Evolutionary conservation across 2,888 invertebrate genomes (phyloP).

Genomic region (Drosophila maculinotata): DNA sequence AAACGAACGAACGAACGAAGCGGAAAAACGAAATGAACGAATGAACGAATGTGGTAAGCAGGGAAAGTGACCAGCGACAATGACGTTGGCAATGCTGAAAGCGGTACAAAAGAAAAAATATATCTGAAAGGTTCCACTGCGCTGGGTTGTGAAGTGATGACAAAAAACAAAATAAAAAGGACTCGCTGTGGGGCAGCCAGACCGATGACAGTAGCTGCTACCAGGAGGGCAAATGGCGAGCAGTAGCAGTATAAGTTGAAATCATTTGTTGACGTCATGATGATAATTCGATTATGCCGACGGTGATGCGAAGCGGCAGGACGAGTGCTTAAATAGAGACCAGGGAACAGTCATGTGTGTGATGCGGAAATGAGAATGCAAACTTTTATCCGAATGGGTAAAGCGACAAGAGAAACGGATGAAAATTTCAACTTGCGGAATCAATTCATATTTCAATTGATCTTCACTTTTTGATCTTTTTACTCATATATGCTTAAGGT

Average conservation of each 20-base stretch:
- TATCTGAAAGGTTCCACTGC: slow-evolving; percentile 53
- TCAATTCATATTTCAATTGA: slow-evolving; percentile 18
- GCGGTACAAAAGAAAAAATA: slow-evolving; percentile 23
- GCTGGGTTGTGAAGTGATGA: slow-evolving; percentile 51
- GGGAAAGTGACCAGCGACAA: slow-evolving; percentile 76
- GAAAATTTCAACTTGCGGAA: slow-evolving; percentile 13
- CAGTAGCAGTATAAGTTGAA: slow-evolving; percentile 65
- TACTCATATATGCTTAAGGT: too few relatives aligned
- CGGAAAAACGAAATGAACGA: slow-evolving; percentile 24
- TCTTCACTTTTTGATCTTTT: not conserved
- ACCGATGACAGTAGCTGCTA: slow-evolving; percentile 44
- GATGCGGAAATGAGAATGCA: slow-evolving; percentile 31
- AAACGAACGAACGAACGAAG: slow-evolving; percentile 30
- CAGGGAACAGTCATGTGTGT: slow-evolving; percentile 21
- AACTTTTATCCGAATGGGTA: slow-evolving; percentile 18
- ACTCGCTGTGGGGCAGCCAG: slow-evolving; percentile 46
- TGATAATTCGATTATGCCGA: slow-evolving; percentile 84
- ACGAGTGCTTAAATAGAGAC: slow-evolving; percentile 42
- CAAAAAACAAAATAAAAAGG: slow-evolving; percentile 57
- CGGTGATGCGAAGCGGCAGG: slow-evolving; percentile 48
- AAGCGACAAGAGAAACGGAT: slow-evolving; percentile 18
- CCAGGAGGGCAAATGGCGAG: slow-evolving; percentile 28
- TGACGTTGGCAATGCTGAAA: slow-evolving; percentile 62
- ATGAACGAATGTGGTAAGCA: slow-evolving; percentile 53
- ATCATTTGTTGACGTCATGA: slow-evolving; percentile 83